These are phyloP conservation scores for Elephantulus edwardii DNA, from an alignment of 2,113 vertebrate genomes.

Conservation along the genomic window DNA sequence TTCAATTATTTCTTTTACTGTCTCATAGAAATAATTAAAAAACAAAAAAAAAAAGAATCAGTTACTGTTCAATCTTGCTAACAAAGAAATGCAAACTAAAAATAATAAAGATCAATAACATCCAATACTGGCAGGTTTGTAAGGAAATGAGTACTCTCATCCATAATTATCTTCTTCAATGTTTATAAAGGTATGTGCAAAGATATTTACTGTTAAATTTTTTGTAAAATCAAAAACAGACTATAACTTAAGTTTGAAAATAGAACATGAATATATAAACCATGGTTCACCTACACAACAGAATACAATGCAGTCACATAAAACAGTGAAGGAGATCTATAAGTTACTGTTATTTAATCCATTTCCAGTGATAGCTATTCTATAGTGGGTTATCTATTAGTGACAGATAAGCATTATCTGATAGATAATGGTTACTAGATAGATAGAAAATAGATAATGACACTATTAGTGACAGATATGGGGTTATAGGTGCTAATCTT, in stretches of 20 bases:
- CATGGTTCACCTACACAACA: background rate
- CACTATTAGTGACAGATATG: too few relatives aligned
- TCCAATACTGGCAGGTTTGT: background rate
- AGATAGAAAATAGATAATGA: too few relatives aligned
- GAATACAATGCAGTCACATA: background rate
- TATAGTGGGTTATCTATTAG: too few relatives aligned
- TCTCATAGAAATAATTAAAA: slow-evolving; percentile 24
- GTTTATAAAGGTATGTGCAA: background rate
- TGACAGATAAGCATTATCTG: too few relatives aligned
- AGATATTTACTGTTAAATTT: background rate
- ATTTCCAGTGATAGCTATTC: background rate
- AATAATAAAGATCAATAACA: background rate
- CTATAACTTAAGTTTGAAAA: slow-evolving; percentile 43
- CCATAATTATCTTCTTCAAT: background rate
- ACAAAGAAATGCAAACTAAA: slow-evolving; percentile 29
- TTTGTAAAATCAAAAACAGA: slow-evolving; percentile 20
- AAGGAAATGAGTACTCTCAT: background rate
- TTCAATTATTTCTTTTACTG: slow-evolving; percentile 32
- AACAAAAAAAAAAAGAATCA: slow-evolving; percentile 5
- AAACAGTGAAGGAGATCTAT: background rate
- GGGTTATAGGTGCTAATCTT: too few relatives aligned
- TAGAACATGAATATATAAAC: background rate
- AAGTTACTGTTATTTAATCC: background rate
- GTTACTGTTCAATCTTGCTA: background rate
- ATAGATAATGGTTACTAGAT: too few relatives aligned